A percentile compares a stretch with the other conserved stretches of the same genome.
These are phyloP conservation scores for Agrilus cyanescens DNA, from an alignment of 2,888 invertebrate genomes.

Conservation along the genomic window DNA sequence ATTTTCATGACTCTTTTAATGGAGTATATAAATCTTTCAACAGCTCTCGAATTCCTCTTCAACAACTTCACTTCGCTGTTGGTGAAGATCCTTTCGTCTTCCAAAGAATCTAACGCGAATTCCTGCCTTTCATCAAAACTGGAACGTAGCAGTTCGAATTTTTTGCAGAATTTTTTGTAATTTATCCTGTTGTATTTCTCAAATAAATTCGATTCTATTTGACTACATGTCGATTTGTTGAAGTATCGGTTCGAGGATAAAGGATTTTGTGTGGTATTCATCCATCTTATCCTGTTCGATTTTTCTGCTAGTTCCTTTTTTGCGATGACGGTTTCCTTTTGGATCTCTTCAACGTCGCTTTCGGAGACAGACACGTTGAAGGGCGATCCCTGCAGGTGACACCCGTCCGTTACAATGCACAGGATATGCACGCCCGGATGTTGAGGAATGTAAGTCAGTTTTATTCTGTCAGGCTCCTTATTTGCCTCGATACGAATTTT, in stretches of 20 bases:
- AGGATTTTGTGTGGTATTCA: too few species aligned
- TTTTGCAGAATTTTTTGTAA: neutral
- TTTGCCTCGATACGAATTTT: constrained; percentile 42
- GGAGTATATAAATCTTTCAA: too few species aligned
- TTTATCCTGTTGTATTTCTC: neutral
- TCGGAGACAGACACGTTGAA: constrained; percentile 38
- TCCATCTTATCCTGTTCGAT: too few species aligned
- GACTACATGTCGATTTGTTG: neutral
- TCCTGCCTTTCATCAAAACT: too few species aligned
- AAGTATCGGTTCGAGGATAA: too few species aligned
- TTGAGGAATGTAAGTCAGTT: constrained; percentile 40
- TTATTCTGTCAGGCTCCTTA: constrained; percentile 38
- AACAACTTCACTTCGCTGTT: too few species aligned
- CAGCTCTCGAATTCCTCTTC: too few species aligned
- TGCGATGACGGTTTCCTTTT: constrained; percentile 10
- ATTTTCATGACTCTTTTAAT: too few species aligned
- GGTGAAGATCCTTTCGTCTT: too few species aligned
- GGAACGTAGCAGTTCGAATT: too few species aligned
- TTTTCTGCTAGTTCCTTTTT: neutral
- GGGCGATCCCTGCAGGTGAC: constrained; percentile 47
- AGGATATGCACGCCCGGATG: constrained; percentile 46
- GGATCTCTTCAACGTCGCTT: constrained; percentile 14
- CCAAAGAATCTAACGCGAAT: too few species aligned
- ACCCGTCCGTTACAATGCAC: constrained; percentile 43
- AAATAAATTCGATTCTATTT: neutral